Percentiles rank a stretch among this genome's conserved stretches.
Evolutionary conservation across 2,888 invertebrate genomes (phyloP).

Genomic region (Athetis lepigone): DNA sequence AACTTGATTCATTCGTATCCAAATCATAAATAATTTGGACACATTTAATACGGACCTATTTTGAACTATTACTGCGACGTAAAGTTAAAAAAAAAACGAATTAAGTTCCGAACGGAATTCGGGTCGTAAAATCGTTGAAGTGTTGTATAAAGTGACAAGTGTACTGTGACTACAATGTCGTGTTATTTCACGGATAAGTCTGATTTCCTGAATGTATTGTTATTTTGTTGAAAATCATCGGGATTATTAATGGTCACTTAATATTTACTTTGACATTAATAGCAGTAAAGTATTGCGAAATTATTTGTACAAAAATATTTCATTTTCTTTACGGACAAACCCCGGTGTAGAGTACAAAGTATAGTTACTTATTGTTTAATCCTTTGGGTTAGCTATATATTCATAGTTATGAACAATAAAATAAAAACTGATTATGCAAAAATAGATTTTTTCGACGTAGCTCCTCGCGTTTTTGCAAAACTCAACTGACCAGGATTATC

Average conservation of each 20-base stretch:
- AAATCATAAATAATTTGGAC: constrained; percentile 83
- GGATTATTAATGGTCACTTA: background rate
- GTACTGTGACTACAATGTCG: constrained; percentile 66
- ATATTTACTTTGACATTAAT: background rate
- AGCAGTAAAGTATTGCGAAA: too few species aligned
- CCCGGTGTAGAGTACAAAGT: too few species aligned
- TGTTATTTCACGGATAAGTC: background rate
- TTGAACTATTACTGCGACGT: constrained; percentile 86
- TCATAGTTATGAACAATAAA: too few species aligned
- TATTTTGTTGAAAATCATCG: background rate
- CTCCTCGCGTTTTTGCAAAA: too few species aligned
- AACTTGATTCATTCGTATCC: constrained; percentile 80
- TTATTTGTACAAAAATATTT: too few species aligned
- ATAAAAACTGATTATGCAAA: too few species aligned
- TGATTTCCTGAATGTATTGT: background rate
- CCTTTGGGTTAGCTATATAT: too few species aligned
- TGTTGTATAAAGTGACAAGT: constrained; percentile 71
- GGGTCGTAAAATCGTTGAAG: constrained; percentile 72
- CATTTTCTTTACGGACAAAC: too few species aligned
- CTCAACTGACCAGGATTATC: too few species aligned
- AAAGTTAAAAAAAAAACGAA: constrained; percentile 75
- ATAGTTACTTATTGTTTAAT: too few species aligned
- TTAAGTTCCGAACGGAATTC: constrained; percentile 74
- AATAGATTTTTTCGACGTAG: too few species aligned
- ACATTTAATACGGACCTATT: constrained; percentile 85